These are phyloP conservation scores for Oreochromis grahami DNA, from an alignment of 2,797 vertebrate genomes.

Conservation along the genomic window DNA sequence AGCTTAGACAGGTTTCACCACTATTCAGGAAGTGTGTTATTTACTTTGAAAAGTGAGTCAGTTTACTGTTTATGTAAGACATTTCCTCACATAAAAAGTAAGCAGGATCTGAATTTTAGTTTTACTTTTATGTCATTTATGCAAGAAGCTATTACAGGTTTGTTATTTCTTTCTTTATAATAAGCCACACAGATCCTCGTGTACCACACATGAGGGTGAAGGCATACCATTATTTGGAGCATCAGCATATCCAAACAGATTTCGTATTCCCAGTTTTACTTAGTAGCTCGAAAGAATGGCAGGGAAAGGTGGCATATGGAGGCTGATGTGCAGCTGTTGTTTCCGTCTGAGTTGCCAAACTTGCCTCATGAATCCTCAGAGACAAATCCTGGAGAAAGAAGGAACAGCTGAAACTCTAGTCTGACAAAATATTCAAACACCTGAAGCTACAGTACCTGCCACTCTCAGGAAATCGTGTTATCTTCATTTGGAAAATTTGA, in stretches of 20 bases:
- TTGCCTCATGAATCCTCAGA: not conserved
- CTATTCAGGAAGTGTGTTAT: not conserved
- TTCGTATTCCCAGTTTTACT: not conserved
- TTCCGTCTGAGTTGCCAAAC: conserved; percentile 19
- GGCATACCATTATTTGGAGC: not conserved
- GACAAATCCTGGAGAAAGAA: not conserved
- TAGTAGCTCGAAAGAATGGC: not conserved
- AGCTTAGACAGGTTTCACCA: not conserved
- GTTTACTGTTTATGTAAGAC: not conserved
- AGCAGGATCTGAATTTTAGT: not conserved
- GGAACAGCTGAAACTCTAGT: conserved; percentile 13
- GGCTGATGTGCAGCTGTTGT: conserved; percentile 29
- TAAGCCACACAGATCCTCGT: not conserved
- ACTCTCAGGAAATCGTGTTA: not conserved
- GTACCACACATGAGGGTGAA: not conserved
- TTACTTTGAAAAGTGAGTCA: not conserved
- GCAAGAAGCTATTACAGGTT: not conserved
- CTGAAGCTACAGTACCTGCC: not conserved
- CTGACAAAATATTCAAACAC: not conserved
- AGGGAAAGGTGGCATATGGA: conserved; percentile 8
- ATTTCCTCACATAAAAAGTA: not conserved
- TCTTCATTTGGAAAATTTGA: not conserved
- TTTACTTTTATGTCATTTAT: not conserved
- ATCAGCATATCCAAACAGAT: not conserved
- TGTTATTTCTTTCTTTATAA: not conserved